Evolutionary conservation across 2,797 vertebrate species (phyloP).

Genomic region (Lagorchestes hirsutus): DNA sequence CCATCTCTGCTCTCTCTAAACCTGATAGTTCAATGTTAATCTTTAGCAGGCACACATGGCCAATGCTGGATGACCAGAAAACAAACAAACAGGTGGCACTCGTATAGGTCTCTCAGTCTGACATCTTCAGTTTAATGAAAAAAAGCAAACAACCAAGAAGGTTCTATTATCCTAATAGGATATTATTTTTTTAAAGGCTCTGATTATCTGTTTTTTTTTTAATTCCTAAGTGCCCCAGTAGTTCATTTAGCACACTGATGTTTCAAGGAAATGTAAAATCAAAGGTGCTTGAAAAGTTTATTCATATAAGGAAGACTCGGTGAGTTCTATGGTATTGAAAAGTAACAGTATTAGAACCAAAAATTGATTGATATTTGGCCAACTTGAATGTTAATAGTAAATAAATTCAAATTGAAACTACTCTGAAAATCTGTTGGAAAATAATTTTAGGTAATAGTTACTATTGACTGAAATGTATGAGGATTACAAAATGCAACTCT

Average conservation of each 20-base stretch:
- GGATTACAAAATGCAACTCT: conserved; percentile 58
- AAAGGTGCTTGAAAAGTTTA: conserved; percentile 73
- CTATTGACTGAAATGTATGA: conserved; percentile 57
- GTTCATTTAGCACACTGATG: conserved; percentile 58
- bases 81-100: neutral
- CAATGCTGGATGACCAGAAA: neutral
- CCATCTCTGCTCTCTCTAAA: conserved; percentile 52
- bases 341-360: conserved; percentile 55
- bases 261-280: conserved; percentile 77
- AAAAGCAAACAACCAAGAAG: neutral
- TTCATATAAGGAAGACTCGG: conserved; percentile 72
- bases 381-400: conserved; percentile 60
- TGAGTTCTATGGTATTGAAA: conserved; percentile 61
- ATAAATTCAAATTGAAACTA: conserved; percentile 63
- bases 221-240: conserved; percentile 58
- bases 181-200: neutral
- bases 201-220: neutral
- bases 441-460: conserved; percentile 53
- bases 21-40: conserved; percentile 60
- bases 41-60: neutral
- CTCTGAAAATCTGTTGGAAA: conserved; percentile 43
- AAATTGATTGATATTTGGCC: conserved; percentile 45
- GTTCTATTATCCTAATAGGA: neutral
- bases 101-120: neutral
- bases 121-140: neutral